phyloP scores from a whole-genome alignment of 1,140 invertebrate genomes.

The Listronotus oregonensis region DNA sequence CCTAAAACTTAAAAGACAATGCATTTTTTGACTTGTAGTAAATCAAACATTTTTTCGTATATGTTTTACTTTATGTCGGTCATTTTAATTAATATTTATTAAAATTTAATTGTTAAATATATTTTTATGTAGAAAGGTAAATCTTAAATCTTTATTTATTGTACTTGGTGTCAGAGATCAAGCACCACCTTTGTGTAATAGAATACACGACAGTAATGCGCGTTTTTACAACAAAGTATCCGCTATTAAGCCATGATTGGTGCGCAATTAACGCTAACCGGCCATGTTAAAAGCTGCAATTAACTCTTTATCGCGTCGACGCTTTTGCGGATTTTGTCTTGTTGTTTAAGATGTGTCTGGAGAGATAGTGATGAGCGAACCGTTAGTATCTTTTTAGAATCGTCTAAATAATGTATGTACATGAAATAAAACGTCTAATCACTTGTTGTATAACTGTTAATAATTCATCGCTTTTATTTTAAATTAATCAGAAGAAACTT shows the following conservation, averaged over 20 bases:
- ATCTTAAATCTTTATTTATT: too few relatives aligned
- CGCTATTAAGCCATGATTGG: conserved; percentile 23
- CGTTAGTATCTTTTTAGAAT: conserved; percentile 14
- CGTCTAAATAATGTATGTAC: conserved; percentile 11
- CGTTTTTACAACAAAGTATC: conserved; percentile 20
- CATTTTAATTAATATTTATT: too few relatives aligned
- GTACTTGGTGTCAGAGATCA: neutral
- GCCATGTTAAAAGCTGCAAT: conserved; percentile 27
- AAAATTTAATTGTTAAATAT: too few relatives aligned
- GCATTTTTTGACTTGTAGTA: too few relatives aligned
- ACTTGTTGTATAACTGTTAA: too few relatives aligned
- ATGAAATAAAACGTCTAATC: too few relatives aligned
- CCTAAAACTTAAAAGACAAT: too few relatives aligned
- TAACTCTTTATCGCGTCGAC: conserved; percentile 24
- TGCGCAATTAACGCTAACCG: conserved; percentile 28
- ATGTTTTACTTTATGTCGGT: too few relatives aligned
- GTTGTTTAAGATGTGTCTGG: conserved; percentile 19
- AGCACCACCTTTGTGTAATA: conserved; percentile 16
- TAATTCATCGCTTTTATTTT: too few relatives aligned
- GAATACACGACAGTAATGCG: conserved; percentile 9
- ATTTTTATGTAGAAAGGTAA: too few relatives aligned
- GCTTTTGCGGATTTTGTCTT: conserved; percentile 20
- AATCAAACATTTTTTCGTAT: too few relatives aligned
- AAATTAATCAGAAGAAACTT: too few relatives aligned
- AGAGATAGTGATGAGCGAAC: conserved; percentile 6